These are phyloP conservation scores for Megastigmus dorsalis DNA, from an alignment of 2,888 invertebrate species.

Conservation along the genomic window DNA sequence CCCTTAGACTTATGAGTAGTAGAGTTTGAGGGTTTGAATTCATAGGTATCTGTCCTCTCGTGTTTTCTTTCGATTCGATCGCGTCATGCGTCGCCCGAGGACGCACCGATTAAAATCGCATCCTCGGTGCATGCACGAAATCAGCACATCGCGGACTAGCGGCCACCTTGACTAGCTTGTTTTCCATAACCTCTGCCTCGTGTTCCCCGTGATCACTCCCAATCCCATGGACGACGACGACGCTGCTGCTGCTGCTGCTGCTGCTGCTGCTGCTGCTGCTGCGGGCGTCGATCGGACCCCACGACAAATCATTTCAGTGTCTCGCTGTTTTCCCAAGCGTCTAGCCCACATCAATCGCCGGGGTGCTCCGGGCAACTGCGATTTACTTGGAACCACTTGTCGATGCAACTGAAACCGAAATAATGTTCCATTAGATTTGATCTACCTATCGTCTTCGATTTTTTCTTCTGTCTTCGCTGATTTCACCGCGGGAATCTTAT, in stretches of 20 bases:
- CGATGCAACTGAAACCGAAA: conserved; percentile 92
- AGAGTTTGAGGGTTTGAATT: conserved; percentile 61
- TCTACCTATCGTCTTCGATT: too few species aligned
- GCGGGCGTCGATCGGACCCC: background rate
- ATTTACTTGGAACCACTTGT: conserved; percentile 99
- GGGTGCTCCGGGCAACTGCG: conserved; percentile 99
- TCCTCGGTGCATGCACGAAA: conserved; percentile 61
- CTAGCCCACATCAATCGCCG: conserved; percentile 82
- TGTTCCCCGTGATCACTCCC: conserved; percentile 56
- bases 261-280: conserved; percentile 59
- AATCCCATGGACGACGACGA: conserved; percentile 57
- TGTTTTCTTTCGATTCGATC: conserved; percentile 62
- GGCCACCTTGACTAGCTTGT: conserved; percentile 73
- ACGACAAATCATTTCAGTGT: conserved; percentile 53
- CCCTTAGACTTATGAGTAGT: conserved; percentile 60
- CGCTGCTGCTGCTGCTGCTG: conserved; percentile 36
- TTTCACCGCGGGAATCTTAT: too few species aligned
- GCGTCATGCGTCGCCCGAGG: conserved; percentile 61
- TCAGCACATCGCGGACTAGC: conserved; percentile 72
- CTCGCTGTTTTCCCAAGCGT: conserved; percentile 63
- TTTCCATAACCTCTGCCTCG: conserved; percentile 55
- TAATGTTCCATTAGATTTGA: too few species aligned
- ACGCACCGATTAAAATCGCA: conserved; percentile 52
- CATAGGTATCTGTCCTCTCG: conserved; percentile 63
- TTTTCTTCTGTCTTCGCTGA: too few species aligned